Conservation (phyloP, 2,113 vertebrate genomes). For the Neogale vison region DNA sequence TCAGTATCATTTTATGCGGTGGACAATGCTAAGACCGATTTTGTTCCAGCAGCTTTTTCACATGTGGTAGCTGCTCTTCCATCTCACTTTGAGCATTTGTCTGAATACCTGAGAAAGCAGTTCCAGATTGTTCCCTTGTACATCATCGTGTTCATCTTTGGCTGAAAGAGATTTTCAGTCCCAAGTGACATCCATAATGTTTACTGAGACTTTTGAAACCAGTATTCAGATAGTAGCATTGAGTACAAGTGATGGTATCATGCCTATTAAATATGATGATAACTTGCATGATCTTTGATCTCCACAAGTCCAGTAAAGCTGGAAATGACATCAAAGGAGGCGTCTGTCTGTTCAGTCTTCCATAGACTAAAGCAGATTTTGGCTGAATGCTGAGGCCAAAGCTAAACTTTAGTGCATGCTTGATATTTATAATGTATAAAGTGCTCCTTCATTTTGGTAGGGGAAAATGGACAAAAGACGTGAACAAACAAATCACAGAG, state of each 20-base stretch:
- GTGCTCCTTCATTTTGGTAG: background rate
- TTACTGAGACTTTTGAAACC: background rate
- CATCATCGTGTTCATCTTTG: background rate
- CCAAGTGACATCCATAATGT: background rate
- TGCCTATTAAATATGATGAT: background rate
- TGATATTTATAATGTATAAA: background rate
- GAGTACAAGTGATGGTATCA: background rate
- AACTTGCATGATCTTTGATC: background rate
- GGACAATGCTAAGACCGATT: background rate
- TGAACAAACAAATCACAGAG: background rate
- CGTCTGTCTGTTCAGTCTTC: background rate
- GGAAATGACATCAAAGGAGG: background rate
- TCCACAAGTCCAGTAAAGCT: background rate
- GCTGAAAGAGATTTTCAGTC: background rate
- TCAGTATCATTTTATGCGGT: accelerated
- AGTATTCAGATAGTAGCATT: background rate
- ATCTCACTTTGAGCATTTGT: background rate
- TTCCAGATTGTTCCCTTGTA: background rate
- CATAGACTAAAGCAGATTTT: background rate
- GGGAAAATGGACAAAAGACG: background rate
- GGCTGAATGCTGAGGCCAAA: background rate
- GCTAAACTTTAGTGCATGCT: background rate
- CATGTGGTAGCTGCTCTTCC: background rate
- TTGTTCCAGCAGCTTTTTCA: background rate
- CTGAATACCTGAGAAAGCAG: background rate